A percentile compares a stretch with the other conserved stretches of the same genome.
Conservation (phyloP, 2,888 invertebrate species). For the Halictus ligatus region DNA sequence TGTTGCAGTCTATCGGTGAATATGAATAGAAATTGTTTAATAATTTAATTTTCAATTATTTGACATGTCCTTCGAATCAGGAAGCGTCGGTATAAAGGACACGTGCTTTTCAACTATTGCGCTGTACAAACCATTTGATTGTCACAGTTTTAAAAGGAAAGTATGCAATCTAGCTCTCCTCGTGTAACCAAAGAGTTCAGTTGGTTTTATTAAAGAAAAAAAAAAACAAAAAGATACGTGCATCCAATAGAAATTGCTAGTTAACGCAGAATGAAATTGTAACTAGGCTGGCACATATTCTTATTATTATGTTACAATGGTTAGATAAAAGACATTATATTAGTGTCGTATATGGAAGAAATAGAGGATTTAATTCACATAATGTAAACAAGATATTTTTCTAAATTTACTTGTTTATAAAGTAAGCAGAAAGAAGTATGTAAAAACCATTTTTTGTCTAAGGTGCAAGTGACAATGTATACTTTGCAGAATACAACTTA, state of each 20-base stretch:
- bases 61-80: slow-evolving; percentile 6
- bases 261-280: slow-evolving; percentile 49
- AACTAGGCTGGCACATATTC: slow-evolving; percentile 48
- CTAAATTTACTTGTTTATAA: slow-evolving; percentile 49
- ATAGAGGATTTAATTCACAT: slow-evolving; percentile 41
- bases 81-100: slow-evolving; percentile 9
- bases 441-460: slow-evolving; percentile 28
- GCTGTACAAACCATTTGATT: slow-evolving; percentile 48
- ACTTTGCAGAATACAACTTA: slow-evolving; percentile 46
- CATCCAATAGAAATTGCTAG: slow-evolving; percentile 41
- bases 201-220: slow-evolving; percentile 49
- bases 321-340: slow-evolving; percentile 59
- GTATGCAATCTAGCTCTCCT: slow-evolving; percentile 59
- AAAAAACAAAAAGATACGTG: slow-evolving; percentile 35
- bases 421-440: slow-evolving; percentile 30
- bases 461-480: slow-evolving; percentile 31
- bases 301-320: slow-evolving; percentile 51
- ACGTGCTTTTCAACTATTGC: slow-evolving; percentile 32
- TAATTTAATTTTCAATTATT: slow-evolving; percentile 13
- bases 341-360: slow-evolving; percentile 51
- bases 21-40: slow-evolving; percentile 4
- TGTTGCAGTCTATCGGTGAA: slow-evolving; percentile 19
- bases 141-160: slow-evolving; percentile 58
- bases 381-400: slow-evolving; percentile 49
- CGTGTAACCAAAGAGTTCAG: slow-evolving; percentile 64